Evolutionary conservation across 2,797 vertebrate genomes (phyloP).

Genomic region (Nyctalus aviator): DNA sequence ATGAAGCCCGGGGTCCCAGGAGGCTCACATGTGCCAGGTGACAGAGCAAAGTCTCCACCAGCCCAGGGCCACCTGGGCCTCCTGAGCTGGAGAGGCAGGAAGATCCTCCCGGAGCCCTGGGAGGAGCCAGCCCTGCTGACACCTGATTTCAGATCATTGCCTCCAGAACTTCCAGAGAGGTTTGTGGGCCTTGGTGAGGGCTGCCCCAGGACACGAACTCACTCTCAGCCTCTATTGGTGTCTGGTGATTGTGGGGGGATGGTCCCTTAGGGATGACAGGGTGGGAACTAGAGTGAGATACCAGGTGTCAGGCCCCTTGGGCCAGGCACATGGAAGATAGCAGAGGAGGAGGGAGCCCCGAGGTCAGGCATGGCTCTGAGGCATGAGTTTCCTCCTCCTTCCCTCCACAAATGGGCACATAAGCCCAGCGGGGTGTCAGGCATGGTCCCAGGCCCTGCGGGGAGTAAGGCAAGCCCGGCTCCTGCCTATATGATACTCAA

Average conservation of each 20-base stretch:
- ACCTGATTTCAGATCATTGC: not conserved
- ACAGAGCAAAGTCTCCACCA: fast-evolving
- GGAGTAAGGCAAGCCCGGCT: not conserved
- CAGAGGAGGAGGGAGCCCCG: too few relatives aligned
- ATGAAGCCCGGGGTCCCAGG: fast-evolving
- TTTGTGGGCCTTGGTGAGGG: fast-evolving
- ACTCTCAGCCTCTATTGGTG: not conserved
- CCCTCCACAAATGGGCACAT: fast-evolving
- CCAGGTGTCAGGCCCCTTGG: not conserved
- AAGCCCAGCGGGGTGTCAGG: not conserved
- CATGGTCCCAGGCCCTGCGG: not conserved
- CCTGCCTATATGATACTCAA: fast-evolving
- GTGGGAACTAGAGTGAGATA: fast-evolving
- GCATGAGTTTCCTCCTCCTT: not conserved
- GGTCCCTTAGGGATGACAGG: too few relatives aligned
- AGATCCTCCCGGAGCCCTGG: fast-evolving
- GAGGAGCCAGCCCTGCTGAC: fast-evolving
- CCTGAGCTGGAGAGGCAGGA: not conserved
- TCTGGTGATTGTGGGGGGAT: not conserved
- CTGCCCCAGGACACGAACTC: fast-evolving
- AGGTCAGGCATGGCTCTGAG: not conserved
- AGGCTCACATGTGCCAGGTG: fast-evolving
- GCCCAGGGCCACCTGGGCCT: fast-evolving
- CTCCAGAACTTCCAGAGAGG: too few relatives aligned
- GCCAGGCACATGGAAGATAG: not conserved